Conservation (phyloP, 2,888 invertebrate genomes). For the Erannis defoliaria region DNA sequence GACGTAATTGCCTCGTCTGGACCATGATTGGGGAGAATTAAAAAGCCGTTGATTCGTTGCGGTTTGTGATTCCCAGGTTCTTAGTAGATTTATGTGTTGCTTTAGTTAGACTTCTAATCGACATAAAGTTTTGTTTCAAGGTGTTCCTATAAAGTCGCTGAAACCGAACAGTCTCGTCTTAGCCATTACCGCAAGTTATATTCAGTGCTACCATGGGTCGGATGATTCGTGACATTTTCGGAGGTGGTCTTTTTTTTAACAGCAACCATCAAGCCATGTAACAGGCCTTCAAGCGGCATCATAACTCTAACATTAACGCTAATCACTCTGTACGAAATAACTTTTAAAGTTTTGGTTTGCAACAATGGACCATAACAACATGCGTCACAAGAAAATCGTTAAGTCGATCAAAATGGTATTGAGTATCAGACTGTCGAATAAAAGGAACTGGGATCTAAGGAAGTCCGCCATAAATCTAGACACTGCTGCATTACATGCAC, state of each 20-base stretch:
- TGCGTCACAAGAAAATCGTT: slow-evolving; percentile 23
- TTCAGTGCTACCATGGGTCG: too few species aligned
- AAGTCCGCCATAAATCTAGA: slow-evolving; percentile 17
- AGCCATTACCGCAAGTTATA: too few species aligned
- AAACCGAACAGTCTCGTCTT: too few species aligned
- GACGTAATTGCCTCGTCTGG: slow-evolving; percentile 9
- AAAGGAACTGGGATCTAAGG: slow-evolving; percentile 15
- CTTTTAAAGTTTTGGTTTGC: background rate
- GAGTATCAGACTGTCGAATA: slow-evolving; percentile 14
- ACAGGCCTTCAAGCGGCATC: too few species aligned
- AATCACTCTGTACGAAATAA: too few species aligned
- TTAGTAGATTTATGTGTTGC: background rate
- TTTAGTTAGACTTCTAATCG: slow-evolving; percentile 16
- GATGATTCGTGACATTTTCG: too few species aligned
- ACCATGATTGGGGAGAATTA: slow-evolving; percentile 18
- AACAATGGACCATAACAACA: slow-evolving; percentile 30
- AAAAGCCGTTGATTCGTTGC: slow-evolving; percentile 18
- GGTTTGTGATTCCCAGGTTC: slow-evolving; percentile 1
- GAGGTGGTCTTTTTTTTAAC: too few species aligned
- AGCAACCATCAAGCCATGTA: too few species aligned
- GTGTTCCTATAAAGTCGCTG: background rate
- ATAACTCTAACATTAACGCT: background rate
- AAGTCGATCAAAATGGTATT: background rate
- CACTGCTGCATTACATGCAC: slow-evolving; percentile 22
- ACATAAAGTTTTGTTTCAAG: background rate